Percentiles rank a stretch among this genome's conserved stretches.
Conservation (phyloP, 1,140 invertebrate species). For the Branchinecta lynchi region DNA sequence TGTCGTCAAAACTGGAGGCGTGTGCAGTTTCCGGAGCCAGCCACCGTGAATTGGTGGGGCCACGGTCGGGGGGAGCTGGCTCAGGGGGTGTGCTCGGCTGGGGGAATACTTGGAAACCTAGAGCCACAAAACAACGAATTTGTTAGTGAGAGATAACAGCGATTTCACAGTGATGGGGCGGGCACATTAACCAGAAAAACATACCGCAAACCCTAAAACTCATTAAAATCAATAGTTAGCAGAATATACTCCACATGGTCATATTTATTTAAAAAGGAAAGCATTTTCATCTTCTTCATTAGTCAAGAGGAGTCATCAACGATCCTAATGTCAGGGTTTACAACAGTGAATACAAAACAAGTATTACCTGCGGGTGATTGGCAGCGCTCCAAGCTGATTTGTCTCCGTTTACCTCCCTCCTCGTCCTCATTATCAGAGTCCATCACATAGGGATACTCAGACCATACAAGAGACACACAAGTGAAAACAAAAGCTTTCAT, state of each 20-base stretch:
- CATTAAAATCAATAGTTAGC: not conserved
- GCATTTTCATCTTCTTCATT: too few species aligned
- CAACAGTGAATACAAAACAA: too few species aligned
- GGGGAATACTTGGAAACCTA: slow-evolving; percentile 63
- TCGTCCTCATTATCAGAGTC: too few species aligned
- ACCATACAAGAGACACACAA: too few species aligned
- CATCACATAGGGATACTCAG: too few species aligned
- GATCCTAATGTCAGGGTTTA: too few species aligned
- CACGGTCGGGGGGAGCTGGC: slow-evolving; percentile 57
- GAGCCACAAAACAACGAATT: slow-evolving; percentile 15
- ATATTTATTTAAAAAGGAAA: too few species aligned
- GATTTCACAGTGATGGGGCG: not conserved
- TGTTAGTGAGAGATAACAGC: not conserved
- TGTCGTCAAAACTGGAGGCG: slow-evolving; percentile 38
- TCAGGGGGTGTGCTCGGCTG: slow-evolving; percentile 61
- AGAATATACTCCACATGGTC: not conserved
- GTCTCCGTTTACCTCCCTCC: too few species aligned
- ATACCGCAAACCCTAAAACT: not conserved
- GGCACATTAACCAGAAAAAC: not conserved
- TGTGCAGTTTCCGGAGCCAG: slow-evolving; percentile 2
- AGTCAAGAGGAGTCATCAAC: too few species aligned
- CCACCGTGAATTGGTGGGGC: slow-evolving; percentile 4
- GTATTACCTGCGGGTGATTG: too few species aligned
- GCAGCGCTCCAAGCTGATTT: too few species aligned
- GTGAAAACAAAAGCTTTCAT: too few species aligned